phyloP scores from a whole-genome alignment of 2,797 vertebrate genomes.

The Neoniphon sammara region DNA sequence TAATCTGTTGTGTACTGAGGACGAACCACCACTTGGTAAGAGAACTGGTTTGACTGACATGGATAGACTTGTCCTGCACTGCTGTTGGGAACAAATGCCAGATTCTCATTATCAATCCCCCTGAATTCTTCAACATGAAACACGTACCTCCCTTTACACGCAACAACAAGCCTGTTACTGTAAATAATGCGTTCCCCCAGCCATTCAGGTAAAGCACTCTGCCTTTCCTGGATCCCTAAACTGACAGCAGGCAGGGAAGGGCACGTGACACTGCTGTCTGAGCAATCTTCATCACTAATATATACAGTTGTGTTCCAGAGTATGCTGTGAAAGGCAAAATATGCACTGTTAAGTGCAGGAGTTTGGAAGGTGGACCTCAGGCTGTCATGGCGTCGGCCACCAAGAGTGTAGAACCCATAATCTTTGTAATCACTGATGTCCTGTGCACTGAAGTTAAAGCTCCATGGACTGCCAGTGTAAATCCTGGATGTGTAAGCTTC shows the following conservation, averaged over 20 bases:
- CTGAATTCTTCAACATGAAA: constrained; percentile 54
- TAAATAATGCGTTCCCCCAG: constrained; percentile 46
- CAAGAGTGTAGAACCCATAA: background rate
- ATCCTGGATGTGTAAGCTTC: constrained; percentile 54
- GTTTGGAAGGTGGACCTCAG: constrained; percentile 62
- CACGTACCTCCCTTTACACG: constrained; percentile 58
- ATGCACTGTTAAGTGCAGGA: constrained; percentile 53
- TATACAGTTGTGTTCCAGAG: constrained; percentile 60
- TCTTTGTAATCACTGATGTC: background rate
- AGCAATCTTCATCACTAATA: constrained; percentile 46
- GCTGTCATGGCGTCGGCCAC: background rate
- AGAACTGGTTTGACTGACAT: constrained; percentile 38
- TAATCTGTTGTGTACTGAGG: constrained; percentile 45
- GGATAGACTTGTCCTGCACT: constrained; percentile 17
- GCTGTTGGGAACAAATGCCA: constrained; percentile 39
- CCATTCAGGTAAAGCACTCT: constrained; percentile 17
- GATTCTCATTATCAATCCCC: constrained; percentile 9
- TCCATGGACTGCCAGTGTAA: constrained; percentile 71
- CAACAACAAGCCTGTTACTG: constrained; percentile 61
- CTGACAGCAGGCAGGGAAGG: constrained; percentile 31
- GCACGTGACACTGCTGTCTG: constrained; percentile 22
- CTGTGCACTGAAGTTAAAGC: constrained; percentile 32
- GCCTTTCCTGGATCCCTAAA: constrained; percentile 35
- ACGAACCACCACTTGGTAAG: constrained; percentile 48
- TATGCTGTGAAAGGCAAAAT: constrained; percentile 25